phyloP scores from a whole-genome alignment of 2,797 vertebrate species.

The Xiphophorus birchmanni region DNA sequence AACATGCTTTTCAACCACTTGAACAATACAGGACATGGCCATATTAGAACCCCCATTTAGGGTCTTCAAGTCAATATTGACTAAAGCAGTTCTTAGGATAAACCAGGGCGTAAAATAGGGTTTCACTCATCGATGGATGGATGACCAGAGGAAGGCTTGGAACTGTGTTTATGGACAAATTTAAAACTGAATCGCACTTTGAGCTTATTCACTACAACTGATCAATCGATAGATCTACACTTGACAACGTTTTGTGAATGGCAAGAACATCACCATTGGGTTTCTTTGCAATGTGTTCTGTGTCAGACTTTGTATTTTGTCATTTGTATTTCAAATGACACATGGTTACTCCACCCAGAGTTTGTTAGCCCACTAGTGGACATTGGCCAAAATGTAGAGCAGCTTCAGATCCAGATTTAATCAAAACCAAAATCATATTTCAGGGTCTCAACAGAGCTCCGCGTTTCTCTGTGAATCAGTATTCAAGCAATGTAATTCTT shows the following conservation, averaged over 20 bases:
- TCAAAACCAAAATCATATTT: background rate
- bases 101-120: background rate
- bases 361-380: background rate
- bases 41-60: background rate
- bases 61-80: background rate
- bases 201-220: background rate
- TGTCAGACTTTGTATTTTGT: background rate
- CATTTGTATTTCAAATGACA: background rate
- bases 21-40: background rate
- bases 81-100: background rate
- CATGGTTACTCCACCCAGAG: background rate
- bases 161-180: background rate
- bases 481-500: background rate
- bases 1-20: background rate
- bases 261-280: background rate
- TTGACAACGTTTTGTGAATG: background rate
- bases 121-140: background rate
- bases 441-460: background rate
- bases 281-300: background rate
- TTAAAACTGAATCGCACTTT: background rate
- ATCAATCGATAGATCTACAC: background rate
- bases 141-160: background rate
- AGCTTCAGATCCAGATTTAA: background rate
- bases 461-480: background rate
- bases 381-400: background rate